Base-by-base conservation (phyloP, 2,797 vertebrate species). In the Ispidina picta region DNA sequence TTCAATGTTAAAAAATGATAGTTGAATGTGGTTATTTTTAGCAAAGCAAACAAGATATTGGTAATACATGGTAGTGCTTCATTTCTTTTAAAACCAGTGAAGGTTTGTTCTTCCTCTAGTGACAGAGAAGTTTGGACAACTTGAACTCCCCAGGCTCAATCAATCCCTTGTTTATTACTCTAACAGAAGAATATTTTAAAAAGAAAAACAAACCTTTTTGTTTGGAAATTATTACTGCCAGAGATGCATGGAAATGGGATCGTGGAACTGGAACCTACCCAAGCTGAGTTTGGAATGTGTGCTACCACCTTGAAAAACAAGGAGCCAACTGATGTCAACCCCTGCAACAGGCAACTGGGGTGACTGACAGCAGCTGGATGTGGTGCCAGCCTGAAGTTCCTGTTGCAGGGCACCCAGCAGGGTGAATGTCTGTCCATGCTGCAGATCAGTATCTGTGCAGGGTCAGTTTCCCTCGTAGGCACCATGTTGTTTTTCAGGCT, bases 81-180 rank as follows among this genome's bases (percentile, higher is more conserved):
- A 79, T 74, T 89, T 91, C 54, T 85, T 90, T 68, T 77, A 89
- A 86, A 93, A 78, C 11, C 16, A 83, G 49, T 76, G 10, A 44
- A 72, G 44, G 31, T 76, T 88, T 79, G 73, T 84, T 63, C 78
- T 88, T 93, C 56, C n/a, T 49, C 51, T 75, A 58, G 7, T 44
- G 64, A 82, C 13, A 41, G 55, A 33, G 35, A 62, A 69, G 18
- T 33, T 86, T 68, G 60, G 46, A 79, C 29, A 49, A 31, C 46
- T 75, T 77, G 80, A 75, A 92, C 26, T 62, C 29, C 2, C 6
- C 41, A 62, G 66, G 28, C 11, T 83, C 28, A 35, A 11, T 74
- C 87, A 68, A 75, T 69, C n/a, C 25, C 31, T 37, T 48, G 7
- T 63, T 87, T 79, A 51, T 86, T 93, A 80, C 2, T 2, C 59